These are phyloP conservation scores for Drosophila simulans DNA, from an alignment of 1,140 invertebrate genomes.

Conservation along the genomic window DNA sequence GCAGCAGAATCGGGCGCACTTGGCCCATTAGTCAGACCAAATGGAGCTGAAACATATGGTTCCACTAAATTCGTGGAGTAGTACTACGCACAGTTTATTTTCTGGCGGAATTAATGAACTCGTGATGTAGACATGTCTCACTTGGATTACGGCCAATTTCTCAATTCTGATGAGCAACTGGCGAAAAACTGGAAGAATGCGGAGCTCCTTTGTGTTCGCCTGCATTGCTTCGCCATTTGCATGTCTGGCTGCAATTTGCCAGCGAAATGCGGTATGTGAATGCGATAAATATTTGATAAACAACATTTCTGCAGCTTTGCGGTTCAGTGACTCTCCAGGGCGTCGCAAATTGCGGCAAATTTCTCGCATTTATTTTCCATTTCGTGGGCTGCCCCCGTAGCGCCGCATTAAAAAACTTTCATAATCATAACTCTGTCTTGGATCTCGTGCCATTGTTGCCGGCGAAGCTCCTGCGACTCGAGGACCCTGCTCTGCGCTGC, in stretches of 20 bases:
- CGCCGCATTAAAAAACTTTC: constrained; percentile 67
- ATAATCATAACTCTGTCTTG: constrained; percentile 75
- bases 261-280: constrained; percentile 19
- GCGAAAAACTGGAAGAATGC: background rate
- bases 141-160: constrained; percentile 53
- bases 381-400: constrained; percentile 16
- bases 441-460: constrained; percentile 43
- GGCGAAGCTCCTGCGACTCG: constrained; percentile 3
- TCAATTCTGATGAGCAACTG: constrained; percentile 13
- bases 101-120: constrained; percentile 69
- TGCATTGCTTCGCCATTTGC: constrained; percentile 51
- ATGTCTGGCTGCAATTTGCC: constrained; percentile 65
- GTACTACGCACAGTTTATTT: constrained; percentile 26
- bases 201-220: constrained; percentile 17
- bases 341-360: constrained; percentile 66
- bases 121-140: constrained; percentile 65
- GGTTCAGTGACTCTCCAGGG: constrained; percentile 65
- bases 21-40: constrained; percentile 62
- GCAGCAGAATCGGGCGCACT: constrained; percentile 26
- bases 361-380: constrained; percentile 63
- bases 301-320: constrained; percentile 56
- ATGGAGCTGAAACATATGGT: constrained; percentile 53
- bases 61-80: constrained; percentile 6
- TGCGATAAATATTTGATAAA: constrained; percentile 66
- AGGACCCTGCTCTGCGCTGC: constrained; percentile 4